Base-by-base conservation (phyloP, 2,113 vertebrate species). In the Mandrillus leucophaeus region DNA sequence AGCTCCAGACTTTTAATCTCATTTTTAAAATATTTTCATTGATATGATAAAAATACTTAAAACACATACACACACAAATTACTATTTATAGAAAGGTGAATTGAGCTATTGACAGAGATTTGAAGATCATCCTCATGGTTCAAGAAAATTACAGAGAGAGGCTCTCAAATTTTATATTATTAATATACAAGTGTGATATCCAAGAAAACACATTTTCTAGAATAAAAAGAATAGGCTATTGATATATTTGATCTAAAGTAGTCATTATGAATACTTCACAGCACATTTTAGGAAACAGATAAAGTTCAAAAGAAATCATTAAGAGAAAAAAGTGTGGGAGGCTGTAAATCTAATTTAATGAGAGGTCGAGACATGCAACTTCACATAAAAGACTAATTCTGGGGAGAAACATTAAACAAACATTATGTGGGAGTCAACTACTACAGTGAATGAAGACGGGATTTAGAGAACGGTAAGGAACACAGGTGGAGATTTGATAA, bases 281-380 rank as follows among this genome's bases (percentile, higher is more conserved):
- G 90, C 61, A 68, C 89, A 50, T 88, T 88, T 79, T 84, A 64
- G n/a, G 45, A 96, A 95, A 68, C 23, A 52, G 18, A 18, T 80
- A 86, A 95, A 88, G 76, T 78, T 95, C n/a, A 73, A 89, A 97
- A 86, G 55, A 95, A 93, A 84, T 95, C 43, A 90, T 87, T 91
- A 70, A 92, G 88, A 89, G n/a, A 16, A 61, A 94, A 86, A 88
- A 45, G n/a, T 55, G 43, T 84, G 61, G 85, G 66, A 95, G 66
- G 30, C 12, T 96, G 3, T 92, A 96, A 96, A 95, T 97, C n/a
- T 96, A 96, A 80, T 95, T 93, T 95, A 96, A 95, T 97, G 85
- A 95, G 81, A 93, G 72, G 8, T 88, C 81, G 93, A 96, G 80
- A 75, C 52, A 93, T 72, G 5, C 27, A 68, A 75, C 66, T 95